Evolutionary conservation across 2,888 invertebrate genomes (phyloP), one percentile per base, ranked within the genome.

Genomic region (Agriopis aurantiaria): DNA sequence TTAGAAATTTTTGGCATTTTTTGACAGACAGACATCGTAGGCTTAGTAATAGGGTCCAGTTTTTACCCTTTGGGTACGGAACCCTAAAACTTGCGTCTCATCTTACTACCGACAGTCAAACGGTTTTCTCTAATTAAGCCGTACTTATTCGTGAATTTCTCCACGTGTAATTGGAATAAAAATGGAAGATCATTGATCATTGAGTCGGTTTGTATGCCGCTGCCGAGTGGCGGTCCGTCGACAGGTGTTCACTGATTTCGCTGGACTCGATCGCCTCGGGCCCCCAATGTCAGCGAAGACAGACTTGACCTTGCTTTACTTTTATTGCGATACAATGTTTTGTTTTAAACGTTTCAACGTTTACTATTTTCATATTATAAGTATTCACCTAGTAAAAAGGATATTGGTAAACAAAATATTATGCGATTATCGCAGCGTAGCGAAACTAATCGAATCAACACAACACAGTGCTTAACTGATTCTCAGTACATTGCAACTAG

Each of bases 281-380:
- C 82, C 65, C 77, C 76, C 86, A 86, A 84, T 86, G 84, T 85
- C 86, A 85, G 81, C 66, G 73, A 63, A 71, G 65, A 74, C 75
- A 73, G 71, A 67, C 66, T 75, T 74, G 78, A 76, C 78, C 75
- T 79, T 73, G 76, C 63, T 72, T 68, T 70, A 72, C 59, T 74
- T 71, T 77, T 73, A 71, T 76, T 65, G 63, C 59, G 57, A 65
- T 65, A 63, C 58, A 66, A 66, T 63, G 48, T 62, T 65, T 43
- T 69, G 61, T 51, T 65, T 68, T 61, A 53, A 58, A 64, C 48
- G 51, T 62, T 23, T 62, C 46, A 46, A 57, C n/a, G 51, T 62
- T 62, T 17, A 17, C n/a, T 23, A 8, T 49, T 46, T 46, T 17
- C n/a, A 9, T 56, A 14, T 60, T 55, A 55, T 48, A 55, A 23